Evolutionary conservation across 1,140 invertebrate species (phyloP).

Genomic region (Zophobas atratus): DNA sequence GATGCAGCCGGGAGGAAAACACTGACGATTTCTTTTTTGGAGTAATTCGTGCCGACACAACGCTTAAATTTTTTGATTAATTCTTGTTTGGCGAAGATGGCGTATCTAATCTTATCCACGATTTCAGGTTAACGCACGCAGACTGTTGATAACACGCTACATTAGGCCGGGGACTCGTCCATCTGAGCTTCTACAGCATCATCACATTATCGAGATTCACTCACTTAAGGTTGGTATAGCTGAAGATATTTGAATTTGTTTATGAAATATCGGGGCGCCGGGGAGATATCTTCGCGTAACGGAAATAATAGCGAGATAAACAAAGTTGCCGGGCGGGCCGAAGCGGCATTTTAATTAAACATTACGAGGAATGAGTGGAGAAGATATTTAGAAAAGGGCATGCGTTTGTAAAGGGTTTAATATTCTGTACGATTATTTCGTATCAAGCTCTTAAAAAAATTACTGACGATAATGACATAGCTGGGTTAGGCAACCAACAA

Average conservation of each 20-base stretch:
- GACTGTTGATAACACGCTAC: slow-evolving; percentile 23
- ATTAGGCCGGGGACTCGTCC: slow-evolving; percentile 18
- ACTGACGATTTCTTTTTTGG: background rate
- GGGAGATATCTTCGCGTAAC: no score
- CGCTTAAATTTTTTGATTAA: slow-evolving; percentile 3
- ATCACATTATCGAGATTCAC: slow-evolving; percentile 14
- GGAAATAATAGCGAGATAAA: background rate
- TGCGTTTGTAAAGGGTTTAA: no score
- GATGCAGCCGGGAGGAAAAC: background rate
- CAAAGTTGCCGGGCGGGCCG: background rate
- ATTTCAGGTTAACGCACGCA: slow-evolving; percentile 23
- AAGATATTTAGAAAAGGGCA: no score
- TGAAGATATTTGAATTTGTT: slow-evolving; percentile 15
- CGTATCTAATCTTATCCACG: slow-evolving; percentile 28
- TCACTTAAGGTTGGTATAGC: slow-evolving; percentile 3
- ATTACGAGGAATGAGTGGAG: no score
- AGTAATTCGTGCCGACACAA: background rate
- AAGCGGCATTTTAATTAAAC: no score
- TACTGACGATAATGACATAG: no score
- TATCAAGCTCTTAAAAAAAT: no score
- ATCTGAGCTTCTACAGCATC: slow-evolving; percentile 10
- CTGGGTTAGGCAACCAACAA: no score
- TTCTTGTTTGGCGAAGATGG: slow-evolving; percentile 12
- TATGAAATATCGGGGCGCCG: background rate
- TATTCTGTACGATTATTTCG: no score